Percentiles rank a stretch among this genome's conserved stretches.
Conservation (phyloP, 1,140 invertebrate species). For the Drosophila sp. region DNA sequence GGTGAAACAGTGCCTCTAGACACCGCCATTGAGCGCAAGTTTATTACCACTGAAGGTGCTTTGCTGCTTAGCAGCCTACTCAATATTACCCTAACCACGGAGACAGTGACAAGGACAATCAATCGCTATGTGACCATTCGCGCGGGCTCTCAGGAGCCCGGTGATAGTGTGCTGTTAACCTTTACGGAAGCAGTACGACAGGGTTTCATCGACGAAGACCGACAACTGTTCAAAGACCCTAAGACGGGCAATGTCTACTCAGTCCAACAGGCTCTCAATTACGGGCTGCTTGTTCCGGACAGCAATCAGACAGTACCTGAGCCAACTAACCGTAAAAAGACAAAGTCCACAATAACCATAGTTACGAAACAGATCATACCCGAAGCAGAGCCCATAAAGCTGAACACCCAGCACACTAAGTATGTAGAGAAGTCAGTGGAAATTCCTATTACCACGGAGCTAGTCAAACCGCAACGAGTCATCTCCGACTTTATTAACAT, state of each 20-base stretch:
- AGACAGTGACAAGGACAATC: constrained; percentile 92
- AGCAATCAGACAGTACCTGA: constrained; percentile 82
- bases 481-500: constrained; percentile 83
- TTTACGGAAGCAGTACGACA: constrained; percentile 90
- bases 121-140: constrained; percentile 91
- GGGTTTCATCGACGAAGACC: constrained; percentile 91
- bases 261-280: constrained; percentile 92
- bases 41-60: constrained; percentile 93
- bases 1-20: constrained; percentile 91
- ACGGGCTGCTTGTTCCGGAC: constrained; percentile 87
- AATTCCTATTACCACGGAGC: constrained; percentile 71
- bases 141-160: constrained; percentile 84
- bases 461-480: constrained; percentile 82
- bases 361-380: constrained; percentile 79
- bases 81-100: constrained; percentile 92
- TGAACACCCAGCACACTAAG: constrained; percentile 83
- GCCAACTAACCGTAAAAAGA: constrained; percentile 81
- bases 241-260: constrained; percentile 89
- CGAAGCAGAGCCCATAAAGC: constrained; percentile 78
- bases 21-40: constrained; percentile 91
- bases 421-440: constrained; percentile 78
- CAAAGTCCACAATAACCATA: constrained; percentile 82
- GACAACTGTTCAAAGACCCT: constrained; percentile 91
- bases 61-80: constrained; percentile 91
- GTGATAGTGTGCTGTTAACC: constrained; percentile 86